Conservation (phyloP, 2,888 invertebrate genomes). For the Onchidella celtica region DNA sequence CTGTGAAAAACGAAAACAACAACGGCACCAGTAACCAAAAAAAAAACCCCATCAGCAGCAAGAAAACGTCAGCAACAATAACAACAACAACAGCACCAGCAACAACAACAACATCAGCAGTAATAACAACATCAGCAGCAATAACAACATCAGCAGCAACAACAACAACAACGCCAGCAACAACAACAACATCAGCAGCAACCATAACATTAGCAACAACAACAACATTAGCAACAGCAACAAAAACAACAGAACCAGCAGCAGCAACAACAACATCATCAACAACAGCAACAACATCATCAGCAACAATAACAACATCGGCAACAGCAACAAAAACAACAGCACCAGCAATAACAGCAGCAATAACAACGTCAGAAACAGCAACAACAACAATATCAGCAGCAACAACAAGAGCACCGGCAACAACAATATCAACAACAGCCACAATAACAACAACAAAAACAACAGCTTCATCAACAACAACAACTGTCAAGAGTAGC, state of each 20-base stretch:
- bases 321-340: background rate
- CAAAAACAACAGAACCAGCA: no score
- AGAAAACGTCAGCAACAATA: background rate
- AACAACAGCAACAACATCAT: background rate
- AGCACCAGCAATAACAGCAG: background rate
- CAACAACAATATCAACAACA: conserved; percentile 9
- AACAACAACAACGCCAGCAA: no score
- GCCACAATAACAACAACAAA: background rate
- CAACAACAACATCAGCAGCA: no score
- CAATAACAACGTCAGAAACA: background rate
- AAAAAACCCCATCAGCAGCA: background rate
- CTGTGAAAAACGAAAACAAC: no score
- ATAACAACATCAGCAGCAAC: no score
- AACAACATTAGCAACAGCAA: no score
- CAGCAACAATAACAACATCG: no score
- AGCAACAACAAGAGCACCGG: conserved; percentile 5
- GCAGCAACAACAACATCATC: background rate
- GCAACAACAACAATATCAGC: conserved; percentile 1
- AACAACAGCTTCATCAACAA: background rate
- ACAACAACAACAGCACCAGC: background rate
- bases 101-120: no score
- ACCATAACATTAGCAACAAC: no score
- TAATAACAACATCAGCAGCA: no score
- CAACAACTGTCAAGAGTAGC: no score
- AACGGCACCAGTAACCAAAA: no score